A percentile compares a stretch with the other conserved stretches of the same genome.
These are phyloP conservation scores for Athalia rosae DNA, from an alignment of 2,888 invertebrate species.

Conservation along the genomic window DNA sequence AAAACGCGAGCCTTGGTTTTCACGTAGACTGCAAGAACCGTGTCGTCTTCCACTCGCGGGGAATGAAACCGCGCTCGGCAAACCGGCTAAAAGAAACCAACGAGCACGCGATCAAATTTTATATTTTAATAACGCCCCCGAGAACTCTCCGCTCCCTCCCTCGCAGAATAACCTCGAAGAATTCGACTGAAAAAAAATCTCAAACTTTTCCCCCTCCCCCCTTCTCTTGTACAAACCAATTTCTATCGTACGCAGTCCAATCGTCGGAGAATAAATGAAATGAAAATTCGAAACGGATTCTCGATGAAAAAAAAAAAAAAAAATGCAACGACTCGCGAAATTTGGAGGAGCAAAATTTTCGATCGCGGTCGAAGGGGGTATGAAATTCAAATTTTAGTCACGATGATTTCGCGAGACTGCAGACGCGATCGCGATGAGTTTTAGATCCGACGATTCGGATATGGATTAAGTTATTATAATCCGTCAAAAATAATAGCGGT, in stretches of 20 bases:
- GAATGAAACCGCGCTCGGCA: constrained; percentile 15
- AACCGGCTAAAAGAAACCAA: not conserved
- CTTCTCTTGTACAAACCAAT: no score
- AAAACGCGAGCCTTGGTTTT: constrained; percentile 18
- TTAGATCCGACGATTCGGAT: no score
- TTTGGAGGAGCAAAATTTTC: not conserved
- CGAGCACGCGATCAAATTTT: constrained; percentile 16
- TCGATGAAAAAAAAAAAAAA: not conserved
- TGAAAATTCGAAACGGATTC: not conserved
- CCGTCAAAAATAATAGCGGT: no score
- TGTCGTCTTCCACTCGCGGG: not conserved
- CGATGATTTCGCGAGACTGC: no score
- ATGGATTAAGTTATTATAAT: no score
- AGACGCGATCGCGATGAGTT: no score
- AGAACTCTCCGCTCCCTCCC: not conserved
- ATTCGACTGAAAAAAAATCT: no score
- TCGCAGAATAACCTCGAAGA: not conserved
- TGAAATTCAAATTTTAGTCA: no score
- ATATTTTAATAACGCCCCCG: constrained; percentile 21
- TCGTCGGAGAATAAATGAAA: not conserved
- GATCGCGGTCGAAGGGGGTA: not conserved
- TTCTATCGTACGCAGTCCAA: not conserved
- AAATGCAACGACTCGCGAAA: not conserved
- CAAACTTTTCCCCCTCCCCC: no score
- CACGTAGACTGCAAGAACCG: constrained; percentile 11